Conservation (phyloP, 2,888 invertebrate species). For the Pasiphila rectangulata region DNA sequence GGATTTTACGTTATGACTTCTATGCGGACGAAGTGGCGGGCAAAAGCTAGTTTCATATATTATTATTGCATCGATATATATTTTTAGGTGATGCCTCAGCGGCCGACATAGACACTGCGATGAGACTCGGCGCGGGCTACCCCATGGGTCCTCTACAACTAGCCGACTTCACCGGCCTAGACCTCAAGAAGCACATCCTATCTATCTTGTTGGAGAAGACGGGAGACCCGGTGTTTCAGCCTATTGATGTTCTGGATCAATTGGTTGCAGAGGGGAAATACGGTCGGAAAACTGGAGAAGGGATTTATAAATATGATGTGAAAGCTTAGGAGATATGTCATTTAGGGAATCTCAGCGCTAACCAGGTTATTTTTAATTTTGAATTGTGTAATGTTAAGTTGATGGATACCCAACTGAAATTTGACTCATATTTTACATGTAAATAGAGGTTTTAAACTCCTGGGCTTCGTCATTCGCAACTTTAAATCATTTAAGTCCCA, state of each 20-base stretch:
- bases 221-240: slow-evolving; percentile 60
- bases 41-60: no score
- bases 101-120: slow-evolving; percentile 91
- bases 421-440: no score
- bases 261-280: slow-evolving; percentile 87
- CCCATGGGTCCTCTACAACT: slow-evolving; percentile 96
- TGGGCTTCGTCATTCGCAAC: no score
- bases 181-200: slow-evolving; percentile 83
- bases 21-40: no score
- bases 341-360: no score
- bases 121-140: slow-evolving; percentile 94
- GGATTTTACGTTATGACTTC: no score
- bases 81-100: slow-evolving; percentile 84
- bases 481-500: no score
- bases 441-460: no score
- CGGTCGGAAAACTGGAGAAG: slow-evolving; percentile 89
- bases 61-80: background rate
- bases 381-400: no score
- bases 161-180: slow-evolving; percentile 90
- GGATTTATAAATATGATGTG: slow-evolving; percentile 85
- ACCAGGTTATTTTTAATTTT: no score
- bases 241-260: slow-evolving; percentile 82
- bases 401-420: no score
- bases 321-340: slow-evolving; percentile 11
- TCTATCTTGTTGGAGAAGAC: slow-evolving; percentile 85